Evolutionary conservation across 2,797 vertebrate genomes (phyloP).

Genomic region (Aythya fuligula): DNA sequence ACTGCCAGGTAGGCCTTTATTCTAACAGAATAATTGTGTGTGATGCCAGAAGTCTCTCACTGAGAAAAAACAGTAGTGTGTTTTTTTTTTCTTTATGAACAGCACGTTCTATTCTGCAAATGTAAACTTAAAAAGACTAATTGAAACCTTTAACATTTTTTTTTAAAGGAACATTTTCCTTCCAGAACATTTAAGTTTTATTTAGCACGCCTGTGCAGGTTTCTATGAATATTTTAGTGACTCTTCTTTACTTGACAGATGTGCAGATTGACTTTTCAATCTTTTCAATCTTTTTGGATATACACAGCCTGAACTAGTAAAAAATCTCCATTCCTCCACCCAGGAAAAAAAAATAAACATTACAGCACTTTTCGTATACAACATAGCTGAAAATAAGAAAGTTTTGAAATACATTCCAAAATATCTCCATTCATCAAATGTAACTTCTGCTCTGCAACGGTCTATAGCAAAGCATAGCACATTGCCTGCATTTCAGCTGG

Average conservation of each 20-base stretch:
- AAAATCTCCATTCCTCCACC: not conserved
- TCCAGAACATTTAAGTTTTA: not conserved
- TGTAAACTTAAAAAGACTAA: not conserved
- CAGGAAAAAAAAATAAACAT: not conserved
- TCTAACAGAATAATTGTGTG: not conserved
- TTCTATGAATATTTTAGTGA: not conserved
- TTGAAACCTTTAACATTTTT: not conserved
- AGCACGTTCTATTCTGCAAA: not conserved
- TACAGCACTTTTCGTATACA: not conserved
- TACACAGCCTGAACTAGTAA: not conserved
- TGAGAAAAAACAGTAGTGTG: not conserved
- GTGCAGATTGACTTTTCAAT: not conserved
- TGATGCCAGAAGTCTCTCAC: not conserved
- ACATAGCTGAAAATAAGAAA: not conserved
- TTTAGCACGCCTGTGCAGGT: not conserved
- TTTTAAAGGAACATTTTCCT: not conserved
- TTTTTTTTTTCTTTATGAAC: not conserved
- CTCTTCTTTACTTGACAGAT: not conserved
- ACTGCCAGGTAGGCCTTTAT: not conserved
- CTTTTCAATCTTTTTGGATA: not conserved
- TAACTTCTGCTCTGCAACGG: not conserved
- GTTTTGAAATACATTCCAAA: not conserved
- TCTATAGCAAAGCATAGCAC: fast-evolving
- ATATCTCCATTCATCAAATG: not conserved
- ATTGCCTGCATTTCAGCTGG: fast-evolving